Conservation (phyloP, 2,888 invertebrate species). For the Eupithecia vulgata region DNA sequence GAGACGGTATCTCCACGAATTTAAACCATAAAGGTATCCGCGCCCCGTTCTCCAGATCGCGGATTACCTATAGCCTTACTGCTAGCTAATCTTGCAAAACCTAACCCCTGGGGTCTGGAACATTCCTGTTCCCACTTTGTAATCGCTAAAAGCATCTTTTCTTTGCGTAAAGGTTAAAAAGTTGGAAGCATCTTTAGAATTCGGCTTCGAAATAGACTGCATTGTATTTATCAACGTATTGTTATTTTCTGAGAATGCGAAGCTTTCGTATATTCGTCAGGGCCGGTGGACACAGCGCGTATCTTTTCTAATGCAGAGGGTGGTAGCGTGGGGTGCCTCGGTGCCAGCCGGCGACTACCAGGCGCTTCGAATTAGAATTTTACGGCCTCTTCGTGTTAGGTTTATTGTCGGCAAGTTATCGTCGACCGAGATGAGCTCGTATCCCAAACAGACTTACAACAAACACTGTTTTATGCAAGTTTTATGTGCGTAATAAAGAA, state of each 20-base stretch:
- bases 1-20: constrained; percentile 37
- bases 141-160: constrained; percentile 25
- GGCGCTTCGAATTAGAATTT: constrained; percentile 79
- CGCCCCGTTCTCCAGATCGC: constrained; percentile 29
- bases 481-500: constrained; percentile 76
- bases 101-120: constrained; percentile 14
- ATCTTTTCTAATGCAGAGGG: constrained; percentile 46
- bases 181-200: constrained; percentile 39
- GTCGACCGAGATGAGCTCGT: constrained; percentile 79
- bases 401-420: constrained; percentile 80
- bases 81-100: constrained; percentile 33
- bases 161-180: constrained; percentile 44
- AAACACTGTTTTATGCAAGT: constrained; percentile 76
- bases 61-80: constrained; percentile 23
- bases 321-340: constrained; percentile 50
- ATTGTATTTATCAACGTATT: constrained; percentile 41
- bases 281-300: constrained; percentile 32
- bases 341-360: constrained; percentile 51
- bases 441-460: constrained; percentile 80
- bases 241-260: constrained; percentile 45
- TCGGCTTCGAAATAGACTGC: constrained; percentile 38
- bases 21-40: constrained; percentile 34
- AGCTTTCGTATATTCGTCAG: constrained; percentile 35
- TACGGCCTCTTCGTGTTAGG: constrained; percentile 82
- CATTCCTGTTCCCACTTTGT: constrained; percentile 16